These are phyloP conservation scores for Galleria mellonella DNA, from an alignment of 1,140 invertebrate species.

Conservation along the genomic window DNA sequence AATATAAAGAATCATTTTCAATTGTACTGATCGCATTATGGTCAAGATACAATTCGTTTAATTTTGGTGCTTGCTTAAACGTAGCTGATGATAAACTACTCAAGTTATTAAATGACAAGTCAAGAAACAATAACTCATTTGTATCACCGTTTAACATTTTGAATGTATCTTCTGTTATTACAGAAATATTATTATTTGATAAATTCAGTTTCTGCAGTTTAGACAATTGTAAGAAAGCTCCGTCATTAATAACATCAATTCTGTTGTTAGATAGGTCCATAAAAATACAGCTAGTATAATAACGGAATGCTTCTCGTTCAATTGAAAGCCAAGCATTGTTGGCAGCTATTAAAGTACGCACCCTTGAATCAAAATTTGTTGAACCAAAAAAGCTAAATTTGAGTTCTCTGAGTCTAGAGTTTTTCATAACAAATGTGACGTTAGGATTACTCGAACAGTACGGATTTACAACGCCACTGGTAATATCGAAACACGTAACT, in stretches of 20 bases:
- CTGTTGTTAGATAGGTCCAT: constrained; percentile 38
- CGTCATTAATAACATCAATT: constrained; percentile 27
- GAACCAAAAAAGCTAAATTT: constrained; percentile 38
- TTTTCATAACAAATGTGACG: constrained; percentile 35
- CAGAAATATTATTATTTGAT: constrained; percentile 31
- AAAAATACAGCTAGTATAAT: constrained; percentile 25
- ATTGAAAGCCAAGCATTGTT: constrained; percentile 32
- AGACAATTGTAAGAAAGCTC: constrained; percentile 26
- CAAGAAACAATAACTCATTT: constrained; percentile 28
- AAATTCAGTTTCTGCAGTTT: constrained; percentile 32
- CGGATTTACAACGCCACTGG: neutral
- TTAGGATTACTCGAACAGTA: constrained; percentile 9
- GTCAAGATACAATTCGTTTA: too few relatives aligned
- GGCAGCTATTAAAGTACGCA: constrained; percentile 26
- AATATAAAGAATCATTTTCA: constrained; percentile 31
- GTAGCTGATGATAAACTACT: constrained; percentile 24
- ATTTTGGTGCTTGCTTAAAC: neutral
- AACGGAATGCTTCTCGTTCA: constrained; percentile 26
- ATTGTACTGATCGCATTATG: too few relatives aligned
- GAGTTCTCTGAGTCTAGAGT: constrained; percentile 17
- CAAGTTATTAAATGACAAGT: constrained; percentile 39
- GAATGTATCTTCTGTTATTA: too few relatives aligned
- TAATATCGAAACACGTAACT: neutral
- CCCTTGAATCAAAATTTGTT: constrained; percentile 50
- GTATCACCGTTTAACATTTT: too few relatives aligned